Base-by-base conservation (phyloP, 2,113 vertebrate genomes). In the Melanocharis versteri region DNA sequence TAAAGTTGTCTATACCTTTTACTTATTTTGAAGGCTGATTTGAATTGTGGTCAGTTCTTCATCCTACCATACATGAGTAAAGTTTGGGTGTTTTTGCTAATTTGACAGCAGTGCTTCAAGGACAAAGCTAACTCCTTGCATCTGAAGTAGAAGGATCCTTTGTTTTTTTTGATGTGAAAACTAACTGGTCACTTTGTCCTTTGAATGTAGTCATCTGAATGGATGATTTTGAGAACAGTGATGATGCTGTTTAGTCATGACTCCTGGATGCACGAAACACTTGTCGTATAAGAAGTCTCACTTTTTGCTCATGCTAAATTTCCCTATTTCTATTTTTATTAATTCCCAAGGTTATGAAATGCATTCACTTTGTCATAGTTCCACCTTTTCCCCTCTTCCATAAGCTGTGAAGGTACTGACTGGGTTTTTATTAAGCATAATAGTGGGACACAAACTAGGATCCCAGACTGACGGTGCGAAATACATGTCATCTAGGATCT, bases 1-100 rank as follows among this genome's bases (percentile, higher is more conserved):
- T 40, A 11, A 31, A 76, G 23, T 64, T 82, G 33, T 64, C 31
- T n/a, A 0, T 73, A 23, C 0, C 0, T 51, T 90, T 91, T 64
- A 37, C 16, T 58, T 83, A 28, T 65, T 89, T 23, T 53, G 44
- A 79, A 80, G n/a, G 7, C 37, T 60, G 39, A 60, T 26, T 51
- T 81, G 40, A 79, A 17, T 24, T 48, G 20, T 48, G 45, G 22
- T 54, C n/a, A 47, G 0, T 82, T 83, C 19, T 77, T 86, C 20
- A 65, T 17, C 17, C 28, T 68, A 14, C 27, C 35, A 26, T 30
- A 40, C 14, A 28, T 50, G 11, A 90, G 3, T 82, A 54, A 77
- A 39, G 5, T 28, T 42, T 73, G 22, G 3, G 1, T 40, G 18
- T 24, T 73, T 77, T 70, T 77, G 5, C 79, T 60, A 33, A 48